Percentiles rank a stretch among this genome's conserved stretches.
Conservation (phyloP, 2,888 invertebrate genomes). For the Lobophora halterata region DNA sequence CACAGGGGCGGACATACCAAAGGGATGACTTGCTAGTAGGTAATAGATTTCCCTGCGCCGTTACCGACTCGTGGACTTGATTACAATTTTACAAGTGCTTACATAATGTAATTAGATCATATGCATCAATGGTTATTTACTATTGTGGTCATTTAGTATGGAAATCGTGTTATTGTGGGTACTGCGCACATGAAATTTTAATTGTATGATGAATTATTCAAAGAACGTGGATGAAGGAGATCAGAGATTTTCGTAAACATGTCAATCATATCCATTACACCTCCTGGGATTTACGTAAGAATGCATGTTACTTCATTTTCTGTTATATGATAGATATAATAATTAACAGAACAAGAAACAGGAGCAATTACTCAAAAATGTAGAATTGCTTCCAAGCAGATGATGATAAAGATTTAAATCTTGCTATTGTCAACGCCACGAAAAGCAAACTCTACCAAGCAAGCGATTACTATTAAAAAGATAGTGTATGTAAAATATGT, state of each 20-base stretch:
- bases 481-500: too few species aligned
- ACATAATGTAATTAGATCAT: slow-evolving; percentile 53
- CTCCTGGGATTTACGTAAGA: too few species aligned
- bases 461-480: too few species aligned
- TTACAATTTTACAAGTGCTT: slow-evolving; percentile 45
- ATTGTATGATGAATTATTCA: slow-evolving; percentile 31
- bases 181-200: slow-evolving; percentile 38
- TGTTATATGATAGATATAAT: too few species aligned
- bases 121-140: slow-evolving; percentile 40
- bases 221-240: slow-evolving; percentile 25
- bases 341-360: too few species aligned
- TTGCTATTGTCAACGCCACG: too few species aligned
- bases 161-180: slow-evolving; percentile 25
- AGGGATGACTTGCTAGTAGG: slow-evolving; percentile 34
- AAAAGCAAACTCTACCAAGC: too few species aligned
- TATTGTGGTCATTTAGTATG: slow-evolving; percentile 32
- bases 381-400: slow-evolving; percentile 5
- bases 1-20: slow-evolving; percentile 41
- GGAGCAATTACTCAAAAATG: too few species aligned
- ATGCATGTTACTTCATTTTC: too few species aligned
- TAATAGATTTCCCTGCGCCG: slow-evolving; percentile 51
- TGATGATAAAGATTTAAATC: not conserved
- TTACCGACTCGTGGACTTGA: slow-evolving; percentile 61
- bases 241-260: slow-evolving; percentile 22
- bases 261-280: too few species aligned